A percentile compares a stretch with the other conserved stretches of the same genome.
Evolutionary conservation across 1,140 invertebrate genomes (phyloP).

Genomic region (Heliconius himera): DNA sequence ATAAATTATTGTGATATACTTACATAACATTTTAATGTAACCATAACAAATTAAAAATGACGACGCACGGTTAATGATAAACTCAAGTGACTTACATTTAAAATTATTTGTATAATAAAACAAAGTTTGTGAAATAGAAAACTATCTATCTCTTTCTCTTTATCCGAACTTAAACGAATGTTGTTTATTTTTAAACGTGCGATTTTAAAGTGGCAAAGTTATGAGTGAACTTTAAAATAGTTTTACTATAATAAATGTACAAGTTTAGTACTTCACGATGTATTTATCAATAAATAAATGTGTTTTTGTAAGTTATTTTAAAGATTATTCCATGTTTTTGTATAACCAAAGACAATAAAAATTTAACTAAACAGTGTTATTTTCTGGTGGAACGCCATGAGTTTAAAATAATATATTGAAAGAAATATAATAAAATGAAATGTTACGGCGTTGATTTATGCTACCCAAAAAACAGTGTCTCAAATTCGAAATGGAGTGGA

Average conservation of each 20-base stretch:
- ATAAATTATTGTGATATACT: constrained; percentile 10
- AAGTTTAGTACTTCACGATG: constrained; percentile 72
- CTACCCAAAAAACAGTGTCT: neutral
- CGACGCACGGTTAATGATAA: neutral
- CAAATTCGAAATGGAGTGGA: neutral
- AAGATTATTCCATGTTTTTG: constrained; percentile 79
- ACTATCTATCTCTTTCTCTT: neutral
- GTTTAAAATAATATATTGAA: constrained; percentile 11
- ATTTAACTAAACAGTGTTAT: constrained; percentile 75
- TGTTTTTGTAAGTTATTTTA: constrained; percentile 80
- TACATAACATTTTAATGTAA: neutral
- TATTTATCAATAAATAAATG: constrained; percentile 77
- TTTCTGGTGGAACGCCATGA: constrained; percentile 47
- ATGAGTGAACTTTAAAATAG: constrained; percentile 39
- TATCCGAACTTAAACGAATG: neutral
- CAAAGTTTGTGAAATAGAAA: neutral
- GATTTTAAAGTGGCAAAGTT: neutral
- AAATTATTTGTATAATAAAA: neutral
- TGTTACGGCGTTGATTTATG: neutral
- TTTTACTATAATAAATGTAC: constrained; percentile 76
- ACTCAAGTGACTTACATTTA: neutral
- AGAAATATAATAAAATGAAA: neutral
- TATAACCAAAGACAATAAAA: constrained; percentile 82
- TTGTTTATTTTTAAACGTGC: constrained; percentile 14
- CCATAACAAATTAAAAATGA: neutral